Percentiles rank a stretch among this genome's conserved stretches.
These are phyloP conservation scores for Cataglyphis cursor DNA, from an alignment of 2,888 invertebrate species.

Conservation along the genomic window DNA sequence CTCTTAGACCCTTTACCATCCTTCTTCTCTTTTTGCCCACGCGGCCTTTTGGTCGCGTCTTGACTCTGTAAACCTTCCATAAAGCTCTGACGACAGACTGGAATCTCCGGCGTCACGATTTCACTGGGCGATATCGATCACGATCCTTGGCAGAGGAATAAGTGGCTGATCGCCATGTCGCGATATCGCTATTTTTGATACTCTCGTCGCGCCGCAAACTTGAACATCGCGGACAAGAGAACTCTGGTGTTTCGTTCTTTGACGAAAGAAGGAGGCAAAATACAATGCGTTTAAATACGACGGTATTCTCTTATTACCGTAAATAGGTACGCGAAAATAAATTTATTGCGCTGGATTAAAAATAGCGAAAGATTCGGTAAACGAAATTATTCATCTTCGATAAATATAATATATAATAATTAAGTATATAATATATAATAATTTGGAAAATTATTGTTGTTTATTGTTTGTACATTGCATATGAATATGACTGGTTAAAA, in stretches of 20 bases:
- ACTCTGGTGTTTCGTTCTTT: not conserved
- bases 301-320: not conserved
- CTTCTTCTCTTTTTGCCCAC: conserved; percentile 25
- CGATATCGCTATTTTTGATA: conserved; percentile 41
- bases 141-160: conserved; percentile 57
- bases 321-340: conserved; percentile 34
- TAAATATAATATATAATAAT: no score
- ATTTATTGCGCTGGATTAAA: conserved; percentile 18
- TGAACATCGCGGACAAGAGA: no score
- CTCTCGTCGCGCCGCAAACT: not conserved
- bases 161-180: conserved; percentile 46
- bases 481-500: not conserved
- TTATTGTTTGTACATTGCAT: not conserved
- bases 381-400: not conserved
- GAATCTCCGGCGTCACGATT: conserved; percentile 70
- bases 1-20: not conserved
- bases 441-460: not conserved
- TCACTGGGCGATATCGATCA: conserved; percentile 71
- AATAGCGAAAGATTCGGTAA: conserved; percentile 11
- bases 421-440: not conserved
- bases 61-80: conserved; percentile 72
- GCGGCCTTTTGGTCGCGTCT: conserved; percentile 61
- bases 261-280: not conserved
- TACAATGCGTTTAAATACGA: conserved; percentile 16
- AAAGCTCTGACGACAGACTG: conserved; percentile 69